These are phyloP conservation scores for Peromyscus eremicus DNA, from an alignment of 2,797 vertebrate species.

Conservation along the genomic window DNA sequence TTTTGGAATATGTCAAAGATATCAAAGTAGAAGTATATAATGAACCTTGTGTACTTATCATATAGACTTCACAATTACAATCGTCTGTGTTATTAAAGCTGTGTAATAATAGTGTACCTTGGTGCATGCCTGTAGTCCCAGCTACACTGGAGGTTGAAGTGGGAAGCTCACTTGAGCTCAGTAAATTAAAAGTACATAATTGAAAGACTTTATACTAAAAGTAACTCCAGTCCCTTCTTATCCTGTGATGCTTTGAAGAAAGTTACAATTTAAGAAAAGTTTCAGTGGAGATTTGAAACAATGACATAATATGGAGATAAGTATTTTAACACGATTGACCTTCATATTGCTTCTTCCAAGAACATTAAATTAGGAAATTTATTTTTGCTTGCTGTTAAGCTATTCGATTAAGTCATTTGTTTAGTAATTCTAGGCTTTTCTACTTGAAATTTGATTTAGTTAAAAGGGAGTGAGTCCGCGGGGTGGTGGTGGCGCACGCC, in stretches of 20 bases:
- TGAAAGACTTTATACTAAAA: slow-evolving; percentile 60
- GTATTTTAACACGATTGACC: slow-evolving; percentile 56
- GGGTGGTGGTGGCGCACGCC: too few relatives aligned
- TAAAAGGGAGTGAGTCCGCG: slow-evolving; percentile 10
- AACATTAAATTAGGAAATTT: slow-evolving; percentile 50
- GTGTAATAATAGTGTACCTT: background rate
- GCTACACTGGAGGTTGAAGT: background rate
- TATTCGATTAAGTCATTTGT: slow-evolving; percentile 33
- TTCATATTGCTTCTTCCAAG: slow-evolving; percentile 46
- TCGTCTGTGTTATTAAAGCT: background rate
- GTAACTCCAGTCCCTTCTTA: slow-evolving; percentile 22
- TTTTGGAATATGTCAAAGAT: slow-evolving; percentile 49
- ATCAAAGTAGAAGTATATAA: background rate
- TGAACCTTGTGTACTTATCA: background rate
- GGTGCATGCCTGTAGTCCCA: background rate
- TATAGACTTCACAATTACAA: slow-evolving; percentile 41
- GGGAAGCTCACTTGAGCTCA: background rate
- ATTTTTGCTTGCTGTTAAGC: slow-evolving; percentile 32
- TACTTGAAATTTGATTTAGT: slow-evolving; percentile 59
- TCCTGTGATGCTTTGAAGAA: slow-evolving; percentile 28
- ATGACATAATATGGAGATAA: slow-evolving; percentile 30
- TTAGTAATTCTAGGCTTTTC: slow-evolving; percentile 60
- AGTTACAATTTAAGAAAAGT: slow-evolving; percentile 44
- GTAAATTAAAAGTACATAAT: slow-evolving; percentile 15
- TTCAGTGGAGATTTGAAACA: background rate